Percentiles rank a stretch among this genome's conserved stretches.
Evolutionary conservation across 2,113 vertebrate species (phyloP).

Genomic region (Anarrhichthys ocellatus): DNA sequence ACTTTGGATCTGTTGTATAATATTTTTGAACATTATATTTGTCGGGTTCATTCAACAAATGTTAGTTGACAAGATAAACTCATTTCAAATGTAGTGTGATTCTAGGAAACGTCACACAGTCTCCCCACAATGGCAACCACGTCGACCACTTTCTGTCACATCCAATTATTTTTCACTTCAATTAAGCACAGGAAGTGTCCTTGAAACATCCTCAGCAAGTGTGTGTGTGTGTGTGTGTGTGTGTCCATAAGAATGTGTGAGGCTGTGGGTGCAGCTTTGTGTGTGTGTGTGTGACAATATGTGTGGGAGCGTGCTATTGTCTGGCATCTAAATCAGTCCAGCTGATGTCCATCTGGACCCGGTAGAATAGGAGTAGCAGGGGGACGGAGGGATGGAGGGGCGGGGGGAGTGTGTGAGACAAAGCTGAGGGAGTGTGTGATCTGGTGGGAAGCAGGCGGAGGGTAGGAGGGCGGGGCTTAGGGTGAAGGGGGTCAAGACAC

Average conservation of each 20-base stretch:
- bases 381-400: slow-evolving; percentile 29
- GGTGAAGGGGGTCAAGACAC: slow-evolving; percentile 51
- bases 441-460: slow-evolving; percentile 26
- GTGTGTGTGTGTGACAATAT: slow-evolving; percentile 29
- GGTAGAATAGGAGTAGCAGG: slow-evolving; percentile 49
- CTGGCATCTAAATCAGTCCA: slow-evolving; percentile 48
- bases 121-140: neutral
- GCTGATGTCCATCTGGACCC: slow-evolving; percentile 74
- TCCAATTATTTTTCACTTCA: neutral
- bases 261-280: slow-evolving; percentile 17
- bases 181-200: neutral
- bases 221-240: slow-evolving; percentile 16
- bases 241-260: slow-evolving; percentile 8
- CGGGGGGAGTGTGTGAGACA: slow-evolving; percentile 43
- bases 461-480: slow-evolving; percentile 29
- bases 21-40: neutral
- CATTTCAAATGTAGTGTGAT: neutral
- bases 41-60: neutral
- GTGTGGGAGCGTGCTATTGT: slow-evolving; percentile 58
- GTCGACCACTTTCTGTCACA: neutral
- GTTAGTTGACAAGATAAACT: neutral
- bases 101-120: neutral
- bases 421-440: slow-evolving; percentile 55
- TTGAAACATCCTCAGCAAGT: neutral
- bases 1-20: neutral